A percentile compares a stretch with the other conserved stretches of the same genome.
Evolutionary conservation across 2,113 vertebrate species (phyloP).

Genomic region (Capricornis sumatraensis): DNA sequence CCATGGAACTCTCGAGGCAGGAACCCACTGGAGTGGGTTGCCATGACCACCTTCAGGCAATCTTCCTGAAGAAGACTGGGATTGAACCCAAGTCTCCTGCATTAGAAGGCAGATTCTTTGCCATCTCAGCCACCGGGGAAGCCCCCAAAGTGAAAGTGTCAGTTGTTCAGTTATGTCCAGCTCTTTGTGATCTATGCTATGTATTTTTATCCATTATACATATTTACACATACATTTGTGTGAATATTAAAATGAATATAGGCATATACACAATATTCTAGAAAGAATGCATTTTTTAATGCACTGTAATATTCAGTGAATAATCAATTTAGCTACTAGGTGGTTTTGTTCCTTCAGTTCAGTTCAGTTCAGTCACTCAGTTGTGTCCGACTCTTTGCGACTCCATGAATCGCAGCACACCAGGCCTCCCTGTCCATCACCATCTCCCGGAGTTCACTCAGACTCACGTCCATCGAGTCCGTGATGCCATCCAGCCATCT

Average conservation of each 20-base stretch:
- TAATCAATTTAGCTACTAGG: neutral
- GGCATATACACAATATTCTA: fast-evolving
- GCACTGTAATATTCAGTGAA: neutral
- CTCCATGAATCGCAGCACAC: too few species aligned
- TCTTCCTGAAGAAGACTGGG: neutral
- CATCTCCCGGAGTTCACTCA: too few species aligned
- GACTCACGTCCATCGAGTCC: too few species aligned
- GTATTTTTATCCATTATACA: neutral
- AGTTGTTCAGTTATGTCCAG: neutral
- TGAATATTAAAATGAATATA: neutral
- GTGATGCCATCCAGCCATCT: too few species aligned
- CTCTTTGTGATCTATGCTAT: neutral
- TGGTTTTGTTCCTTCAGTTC: neutral
- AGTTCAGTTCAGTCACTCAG: too few species aligned
- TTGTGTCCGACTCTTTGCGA: too few species aligned
- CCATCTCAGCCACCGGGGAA: neutral
- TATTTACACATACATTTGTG: neutral
- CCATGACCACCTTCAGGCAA: neutral
- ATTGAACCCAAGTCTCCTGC: neutral
- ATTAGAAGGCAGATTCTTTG: neutral
- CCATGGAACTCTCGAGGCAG: neutral
- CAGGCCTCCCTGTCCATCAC: too few species aligned
- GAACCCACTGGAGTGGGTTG: neutral
- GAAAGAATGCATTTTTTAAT: neutral
- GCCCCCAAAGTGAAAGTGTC: neutral